phyloP scores from a whole-genome alignment of 2,797 vertebrate species.

The Cygnus olor region DNA sequence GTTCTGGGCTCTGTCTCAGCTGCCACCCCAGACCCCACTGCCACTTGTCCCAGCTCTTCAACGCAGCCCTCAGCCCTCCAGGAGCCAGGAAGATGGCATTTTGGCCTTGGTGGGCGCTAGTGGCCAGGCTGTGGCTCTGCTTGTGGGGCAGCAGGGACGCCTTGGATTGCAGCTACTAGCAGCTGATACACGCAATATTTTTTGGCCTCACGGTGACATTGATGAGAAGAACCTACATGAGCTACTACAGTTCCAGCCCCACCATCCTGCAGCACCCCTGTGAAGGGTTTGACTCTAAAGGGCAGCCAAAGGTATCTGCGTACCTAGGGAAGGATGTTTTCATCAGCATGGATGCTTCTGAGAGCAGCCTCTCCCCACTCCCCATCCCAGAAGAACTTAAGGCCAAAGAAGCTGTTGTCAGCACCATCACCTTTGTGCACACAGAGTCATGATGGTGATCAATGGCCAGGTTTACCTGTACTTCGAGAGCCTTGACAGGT shows the following conservation, averaged over 20 bases:
- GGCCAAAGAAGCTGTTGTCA: background rate
- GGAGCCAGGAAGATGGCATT: rapidly evolving
- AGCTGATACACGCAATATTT: rapidly evolving
- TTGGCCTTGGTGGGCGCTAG: rapidly evolving
- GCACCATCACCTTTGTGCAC: background rate
- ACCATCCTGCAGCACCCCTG: background rate
- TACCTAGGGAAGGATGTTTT: background rate
- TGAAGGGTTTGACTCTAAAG: rapidly evolving
- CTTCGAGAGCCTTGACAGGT: background rate
- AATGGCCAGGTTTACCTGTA: background rate
- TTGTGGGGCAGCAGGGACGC: rapidly evolving
- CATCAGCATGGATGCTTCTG: background rate
- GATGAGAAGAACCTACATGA: rapidly evolving
- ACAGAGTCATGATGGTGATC: rapidly evolving
- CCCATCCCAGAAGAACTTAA: background rate
- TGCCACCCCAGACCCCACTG: rapidly evolving
- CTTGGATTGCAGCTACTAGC: background rate
- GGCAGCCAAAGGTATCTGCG: background rate
- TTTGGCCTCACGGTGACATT: rapidly evolving
- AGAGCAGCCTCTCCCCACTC: background rate
- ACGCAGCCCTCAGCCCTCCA: too few relatives aligned
- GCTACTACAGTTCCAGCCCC: rapidly evolving
- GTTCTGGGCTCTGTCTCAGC: background rate
- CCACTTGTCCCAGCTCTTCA: background rate
- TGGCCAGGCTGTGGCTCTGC: background rate